Percentiles rank a stretch among this genome's conserved stretches.
phyloP scores from a whole-genome alignment of 2,113 vertebrate genomes.

The Panthera leo region DNA sequence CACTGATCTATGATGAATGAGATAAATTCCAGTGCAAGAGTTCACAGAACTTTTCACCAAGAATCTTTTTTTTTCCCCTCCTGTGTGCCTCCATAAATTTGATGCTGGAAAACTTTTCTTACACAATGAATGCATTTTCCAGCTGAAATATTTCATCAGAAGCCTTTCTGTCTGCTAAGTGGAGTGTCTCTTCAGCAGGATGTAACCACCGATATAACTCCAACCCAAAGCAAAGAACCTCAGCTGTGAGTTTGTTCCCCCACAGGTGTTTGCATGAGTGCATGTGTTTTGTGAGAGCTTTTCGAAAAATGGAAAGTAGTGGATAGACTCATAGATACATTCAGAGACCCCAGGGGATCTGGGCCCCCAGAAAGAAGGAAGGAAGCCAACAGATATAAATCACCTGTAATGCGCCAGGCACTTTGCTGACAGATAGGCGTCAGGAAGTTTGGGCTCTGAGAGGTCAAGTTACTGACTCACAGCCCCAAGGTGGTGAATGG shows the following conservation, averaged over 20 bases:
- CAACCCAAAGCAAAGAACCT: neutral
- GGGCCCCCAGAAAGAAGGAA: neutral
- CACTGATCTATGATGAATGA: neutral
- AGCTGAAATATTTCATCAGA: neutral
- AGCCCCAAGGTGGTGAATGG: slow-evolving; percentile 8
- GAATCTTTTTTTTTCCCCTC: neutral
- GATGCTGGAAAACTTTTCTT: neutral
- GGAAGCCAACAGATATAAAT: neutral
- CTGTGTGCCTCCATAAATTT: neutral
- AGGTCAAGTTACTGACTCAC: neutral
- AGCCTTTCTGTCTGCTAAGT: neutral
- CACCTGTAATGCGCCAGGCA: neutral
- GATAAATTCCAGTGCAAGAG: neutral
- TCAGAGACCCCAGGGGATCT: neutral
- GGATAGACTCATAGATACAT: neutral
- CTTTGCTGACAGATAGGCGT: slow-evolving; percentile 30
- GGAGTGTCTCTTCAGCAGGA: neutral
- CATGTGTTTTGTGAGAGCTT: neutral
- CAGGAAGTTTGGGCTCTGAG: slow-evolving; percentile 20
- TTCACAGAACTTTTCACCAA: neutral
- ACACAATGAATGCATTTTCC: neutral
- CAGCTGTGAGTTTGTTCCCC: neutral
- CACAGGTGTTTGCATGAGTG: neutral
- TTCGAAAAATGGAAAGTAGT: neutral
- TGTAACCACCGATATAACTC: neutral